These are phyloP conservation scores for Ferrisia virgata DNA, from an alignment of 2,888 invertebrate genomes.

Conservation along the genomic window DNA sequence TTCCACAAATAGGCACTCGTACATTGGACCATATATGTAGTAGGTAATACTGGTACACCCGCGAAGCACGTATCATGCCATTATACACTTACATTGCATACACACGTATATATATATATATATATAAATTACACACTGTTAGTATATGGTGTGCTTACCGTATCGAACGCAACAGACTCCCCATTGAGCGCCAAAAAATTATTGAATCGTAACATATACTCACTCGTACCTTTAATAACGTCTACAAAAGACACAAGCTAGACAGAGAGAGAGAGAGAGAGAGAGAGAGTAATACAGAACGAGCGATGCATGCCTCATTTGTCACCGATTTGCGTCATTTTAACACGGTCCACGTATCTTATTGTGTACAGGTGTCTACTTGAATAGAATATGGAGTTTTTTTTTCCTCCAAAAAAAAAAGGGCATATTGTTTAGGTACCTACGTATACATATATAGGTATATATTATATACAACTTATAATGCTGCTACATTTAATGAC, in stretches of 20 bases:
- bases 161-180: conserved; percentile 37
- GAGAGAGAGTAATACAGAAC: neutral
- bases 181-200: conserved; percentile 43
- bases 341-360: conserved; percentile 38
- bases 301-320: conserved; percentile 41
- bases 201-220: conserved; percentile 40
- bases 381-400: conserved; percentile 22
- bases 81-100: too few species aligned
- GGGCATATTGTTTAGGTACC: conserved; percentile 19
- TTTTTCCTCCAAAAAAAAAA: neutral
- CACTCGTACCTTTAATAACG: neutral
- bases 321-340: conserved; percentile 41
- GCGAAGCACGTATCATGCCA: neutral
- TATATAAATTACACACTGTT: neutral
- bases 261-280: neutral
- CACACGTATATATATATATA: too few species aligned
- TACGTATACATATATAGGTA: neutral
- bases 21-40: neutral
- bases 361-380: conserved; percentile 40
- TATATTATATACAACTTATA: too few species aligned
- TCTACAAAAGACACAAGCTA: neutral
- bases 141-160: conserved; percentile 11
- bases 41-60: neutral
- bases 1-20: neutral
- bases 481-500: conserved; percentile 23